Evolutionary conservation across 1,140 invertebrate genomes (phyloP).

Genomic region (Euwallacea fornicatus): DNA sequence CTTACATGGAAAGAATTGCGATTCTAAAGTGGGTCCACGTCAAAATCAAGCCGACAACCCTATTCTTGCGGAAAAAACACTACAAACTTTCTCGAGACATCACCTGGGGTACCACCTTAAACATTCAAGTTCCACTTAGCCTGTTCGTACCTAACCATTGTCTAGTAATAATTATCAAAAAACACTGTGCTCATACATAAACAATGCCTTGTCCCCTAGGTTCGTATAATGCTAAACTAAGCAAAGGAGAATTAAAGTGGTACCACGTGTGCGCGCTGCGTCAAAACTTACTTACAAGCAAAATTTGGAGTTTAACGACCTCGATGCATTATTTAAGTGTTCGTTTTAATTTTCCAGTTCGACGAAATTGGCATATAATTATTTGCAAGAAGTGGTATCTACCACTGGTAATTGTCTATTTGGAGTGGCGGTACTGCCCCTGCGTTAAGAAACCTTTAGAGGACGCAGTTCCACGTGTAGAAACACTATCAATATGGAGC

Average conservation of each 20-base stretch:
- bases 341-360: conserved; percentile 1
- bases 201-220: conserved; percentile 10
- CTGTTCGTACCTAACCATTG: background rate
- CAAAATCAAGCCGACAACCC: no score
- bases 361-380: background rate
- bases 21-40: no score
- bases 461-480: no score
- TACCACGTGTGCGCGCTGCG: conserved; percentile 11
- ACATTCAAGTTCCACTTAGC: no score
- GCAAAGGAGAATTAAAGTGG: conserved; percentile 8
- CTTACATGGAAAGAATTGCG: no score
- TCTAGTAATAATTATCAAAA: background rate
- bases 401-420: no score
- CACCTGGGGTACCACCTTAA: no score
- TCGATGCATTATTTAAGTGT: conserved; percentile 13
- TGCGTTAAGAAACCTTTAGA: no score
- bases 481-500: no score
- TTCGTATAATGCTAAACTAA: conserved; percentile 22
- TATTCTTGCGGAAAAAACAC: background rate
- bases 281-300: conserved; percentile 22
- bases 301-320: conserved; percentile 26
- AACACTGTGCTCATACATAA: background rate
- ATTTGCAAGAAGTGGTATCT: no score
- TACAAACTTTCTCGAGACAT: background rate
- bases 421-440: no score